Evolutionary conservation across 2,113 vertebrate genomes (phyloP).

Genomic region (Sinocyclocheilus anshuiensis): DNA sequence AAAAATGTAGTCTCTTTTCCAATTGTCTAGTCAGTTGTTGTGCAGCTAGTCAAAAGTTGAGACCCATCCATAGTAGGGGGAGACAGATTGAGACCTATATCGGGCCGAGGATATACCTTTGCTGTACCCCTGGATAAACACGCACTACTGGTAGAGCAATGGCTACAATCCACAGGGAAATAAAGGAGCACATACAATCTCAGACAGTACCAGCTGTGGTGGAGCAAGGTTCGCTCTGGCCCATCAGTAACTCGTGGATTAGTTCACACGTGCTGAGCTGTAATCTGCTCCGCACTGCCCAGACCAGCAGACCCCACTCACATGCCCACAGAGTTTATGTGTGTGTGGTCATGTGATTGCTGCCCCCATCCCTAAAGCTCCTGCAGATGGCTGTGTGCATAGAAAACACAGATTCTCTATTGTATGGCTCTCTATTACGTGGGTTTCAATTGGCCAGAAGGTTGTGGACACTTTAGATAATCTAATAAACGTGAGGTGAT

Average conservation of each 20-base stretch:
- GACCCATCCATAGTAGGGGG: not conserved
- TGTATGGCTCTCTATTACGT: not conserved
- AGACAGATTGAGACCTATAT: not conserved
- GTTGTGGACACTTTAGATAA: not conserved
- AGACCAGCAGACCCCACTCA: constrained; percentile 46
- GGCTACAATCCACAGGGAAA: not conserved
- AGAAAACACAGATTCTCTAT: constrained; percentile 16
- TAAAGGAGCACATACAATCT: not conserved
- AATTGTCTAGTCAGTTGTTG: not conserved
- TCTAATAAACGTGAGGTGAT: constrained; percentile 16
- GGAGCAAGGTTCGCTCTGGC: constrained; percentile 19
- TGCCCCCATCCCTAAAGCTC: constrained; percentile 32
- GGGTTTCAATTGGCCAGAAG: not conserved
- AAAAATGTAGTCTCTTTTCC: not conserved
- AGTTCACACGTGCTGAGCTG: constrained; percentile 55
- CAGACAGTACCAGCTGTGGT: constrained; percentile 41
- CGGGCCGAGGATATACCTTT: not conserved
- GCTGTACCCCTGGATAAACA: not conserved
- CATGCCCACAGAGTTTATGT: constrained; percentile 25
- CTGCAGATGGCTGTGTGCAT: constrained; percentile 22
- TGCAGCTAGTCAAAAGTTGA: not conserved
- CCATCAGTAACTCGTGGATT: constrained; percentile 55
- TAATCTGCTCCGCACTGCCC: constrained; percentile 38
- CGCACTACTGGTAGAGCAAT: not conserved
- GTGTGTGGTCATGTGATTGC: constrained; percentile 17